A percentile compares a stretch with the other conserved stretches of the same genome.
These are phyloP conservation scores for Sitobion miscanthi DNA, from an alignment of 1,140 invertebrate species.

Conservation along the genomic window DNA sequence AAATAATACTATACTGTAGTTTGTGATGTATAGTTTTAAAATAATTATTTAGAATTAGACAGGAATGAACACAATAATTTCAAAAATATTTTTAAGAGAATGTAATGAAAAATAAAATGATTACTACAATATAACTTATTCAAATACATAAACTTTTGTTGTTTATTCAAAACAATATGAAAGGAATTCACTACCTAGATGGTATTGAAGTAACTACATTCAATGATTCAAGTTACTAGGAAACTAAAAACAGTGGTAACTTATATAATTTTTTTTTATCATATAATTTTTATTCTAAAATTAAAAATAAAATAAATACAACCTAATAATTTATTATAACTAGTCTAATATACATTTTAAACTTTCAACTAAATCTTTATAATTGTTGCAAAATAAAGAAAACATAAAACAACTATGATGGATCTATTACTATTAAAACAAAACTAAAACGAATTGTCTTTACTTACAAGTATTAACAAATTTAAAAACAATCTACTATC, in stretches of 20 bases:
- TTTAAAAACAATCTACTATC: conserved; percentile 47
- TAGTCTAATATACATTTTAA: conserved; percentile 53
- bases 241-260: conserved; percentile 36
- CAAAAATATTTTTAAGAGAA: neutral
- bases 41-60: neutral
- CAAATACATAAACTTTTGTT: neutral
- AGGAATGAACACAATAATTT: neutral
- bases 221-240: neutral
- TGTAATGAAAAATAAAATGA: neutral
- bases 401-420: conserved; percentile 52
- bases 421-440: conserved; percentile 28
- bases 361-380: conserved; percentile 53
- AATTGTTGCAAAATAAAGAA: conserved; percentile 46
- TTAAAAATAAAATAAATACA: conserved; percentile 56
- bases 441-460: conserved; percentile 46
- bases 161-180: neutral
- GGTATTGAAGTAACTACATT: conserved; percentile 7
- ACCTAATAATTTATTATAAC: conserved; percentile 48
- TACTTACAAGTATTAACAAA: conserved; percentile 50
- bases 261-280: conserved; percentile 15
- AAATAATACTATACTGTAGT: neutral
- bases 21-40: neutral
- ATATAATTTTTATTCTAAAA: conserved; percentile 54
- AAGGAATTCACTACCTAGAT: neutral
- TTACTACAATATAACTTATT: neutral